Percentiles rank a stretch among this genome's conserved stretches.
Conservation (phyloP, 2,113 vertebrate genomes). For the Pitta sordida region DNA sequence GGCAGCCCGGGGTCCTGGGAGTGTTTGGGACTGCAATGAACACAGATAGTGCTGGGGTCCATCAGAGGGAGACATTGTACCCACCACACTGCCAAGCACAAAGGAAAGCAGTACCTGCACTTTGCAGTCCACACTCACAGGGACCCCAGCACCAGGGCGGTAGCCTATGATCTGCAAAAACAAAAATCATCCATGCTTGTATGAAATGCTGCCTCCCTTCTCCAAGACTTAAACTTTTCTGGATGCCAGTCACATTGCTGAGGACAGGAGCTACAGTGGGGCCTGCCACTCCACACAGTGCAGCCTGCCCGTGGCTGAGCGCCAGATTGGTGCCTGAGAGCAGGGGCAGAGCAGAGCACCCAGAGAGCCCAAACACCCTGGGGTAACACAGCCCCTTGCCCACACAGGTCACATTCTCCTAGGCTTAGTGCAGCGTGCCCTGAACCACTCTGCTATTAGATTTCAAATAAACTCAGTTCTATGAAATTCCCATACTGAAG, state of each 20-base stretch:
- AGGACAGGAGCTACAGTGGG: not conserved
- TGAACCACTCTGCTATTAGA: not conserved
- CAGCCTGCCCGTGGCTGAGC: fast-evolving
- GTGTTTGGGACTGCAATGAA: not conserved
- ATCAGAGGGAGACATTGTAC: not conserved
- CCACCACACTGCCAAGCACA: fast-evolving
- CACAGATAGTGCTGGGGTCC: not conserved
- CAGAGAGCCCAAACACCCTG: not conserved
- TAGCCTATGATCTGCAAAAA: conserved; percentile 89
- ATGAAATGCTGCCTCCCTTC: not conserved
- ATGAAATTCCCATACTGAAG: not conserved
- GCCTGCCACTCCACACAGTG: not conserved
- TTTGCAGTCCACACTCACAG: conserved; percentile 86
- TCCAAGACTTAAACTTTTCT: not conserved
- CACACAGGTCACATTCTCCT: not conserved
- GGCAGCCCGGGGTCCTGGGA: not conserved
- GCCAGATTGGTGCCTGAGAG: not conserved
- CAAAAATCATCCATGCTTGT: not conserved
- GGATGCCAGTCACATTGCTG: fast-evolving
- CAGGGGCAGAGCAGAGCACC: not conserved
- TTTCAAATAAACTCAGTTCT: not conserved
- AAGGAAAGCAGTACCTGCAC: conserved; percentile 78
- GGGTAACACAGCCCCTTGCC: not conserved
- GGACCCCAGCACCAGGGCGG: conserved; percentile 84
- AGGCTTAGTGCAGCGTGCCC: not conserved